Conservation (phyloP, 2,888 invertebrate genomes). For the Drosophila infuscata region DNA sequence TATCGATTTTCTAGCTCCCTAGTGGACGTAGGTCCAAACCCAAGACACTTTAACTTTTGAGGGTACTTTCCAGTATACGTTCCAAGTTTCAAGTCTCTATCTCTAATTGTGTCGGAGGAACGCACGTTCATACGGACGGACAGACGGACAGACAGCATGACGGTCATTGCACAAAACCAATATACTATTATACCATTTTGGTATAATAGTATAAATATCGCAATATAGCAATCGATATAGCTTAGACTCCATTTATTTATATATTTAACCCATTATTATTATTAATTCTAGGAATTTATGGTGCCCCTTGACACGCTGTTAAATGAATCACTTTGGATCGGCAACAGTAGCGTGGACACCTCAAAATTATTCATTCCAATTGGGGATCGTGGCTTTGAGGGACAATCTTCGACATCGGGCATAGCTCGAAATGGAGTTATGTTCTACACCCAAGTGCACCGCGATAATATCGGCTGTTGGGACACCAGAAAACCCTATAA, state of each 20-base stretch:
- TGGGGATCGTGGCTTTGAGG: conserved; percentile 87
- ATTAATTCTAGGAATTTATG: conserved; percentile 87
- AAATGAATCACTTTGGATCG: conserved; percentile 86
- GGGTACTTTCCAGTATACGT: too few species aligned
- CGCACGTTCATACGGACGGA: too few species aligned
- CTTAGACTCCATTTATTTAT: not conserved
- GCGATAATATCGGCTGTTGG: conserved; percentile 93
- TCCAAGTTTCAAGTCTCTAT: too few species aligned
- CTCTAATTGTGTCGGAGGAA: too few species aligned
- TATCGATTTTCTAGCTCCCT: too few species aligned
- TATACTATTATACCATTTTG: too few species aligned
- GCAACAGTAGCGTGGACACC: conserved; percentile 74
- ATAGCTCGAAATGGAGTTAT: conserved; percentile 89
- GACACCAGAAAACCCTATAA: conserved; percentile 90
- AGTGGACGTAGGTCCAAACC: too few species aligned
- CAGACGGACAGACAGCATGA: too few species aligned
- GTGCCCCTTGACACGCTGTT: conserved; percentile 89
- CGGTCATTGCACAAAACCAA: too few species aligned
- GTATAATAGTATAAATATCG: too few species aligned
- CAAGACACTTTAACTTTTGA: too few species aligned
- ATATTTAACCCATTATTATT: not conserved
- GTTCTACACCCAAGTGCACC: conserved; percentile 92
- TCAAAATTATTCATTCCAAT: conserved; percentile 80
- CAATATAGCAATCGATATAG: not conserved
- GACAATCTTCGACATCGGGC: conserved; percentile 91